phyloP scores from a whole-genome alignment of 2,797 vertebrate species.

The Triplophysa bombifrons region DNA sequence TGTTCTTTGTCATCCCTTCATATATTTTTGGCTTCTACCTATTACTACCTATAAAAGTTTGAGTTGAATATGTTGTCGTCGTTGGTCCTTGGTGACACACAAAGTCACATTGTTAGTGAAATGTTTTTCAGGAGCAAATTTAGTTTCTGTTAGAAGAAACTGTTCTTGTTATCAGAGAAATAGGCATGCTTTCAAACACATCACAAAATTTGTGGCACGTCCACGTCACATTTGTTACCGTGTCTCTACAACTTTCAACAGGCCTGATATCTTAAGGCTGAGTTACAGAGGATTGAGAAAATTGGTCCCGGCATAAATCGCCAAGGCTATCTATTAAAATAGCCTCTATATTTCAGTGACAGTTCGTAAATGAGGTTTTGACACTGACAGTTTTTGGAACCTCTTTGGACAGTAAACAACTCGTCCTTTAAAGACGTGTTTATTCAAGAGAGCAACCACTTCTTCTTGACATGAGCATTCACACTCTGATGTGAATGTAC shows the following conservation, averaged over 20 bases:
- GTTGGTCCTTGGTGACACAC: not conserved
- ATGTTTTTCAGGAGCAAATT: conserved; percentile 4
- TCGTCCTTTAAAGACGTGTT: not conserved
- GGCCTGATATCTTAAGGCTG: conserved; percentile 1
- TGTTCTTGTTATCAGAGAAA: not conserved
- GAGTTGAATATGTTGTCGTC: not conserved
- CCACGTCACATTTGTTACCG: conserved; percentile 4
- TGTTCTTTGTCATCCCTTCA: not conserved
- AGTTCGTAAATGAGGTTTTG: not conserved
- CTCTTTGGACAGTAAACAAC: conserved; percentile 11
- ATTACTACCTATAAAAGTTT: not conserved
- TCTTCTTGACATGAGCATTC: not conserved
- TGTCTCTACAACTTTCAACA: not conserved
- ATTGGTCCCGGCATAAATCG: conserved; percentile 16
- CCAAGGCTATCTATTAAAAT: not conserved
- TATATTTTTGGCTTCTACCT: conserved; percentile 23
- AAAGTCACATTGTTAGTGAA: not conserved
- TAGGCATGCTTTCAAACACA: not conserved
- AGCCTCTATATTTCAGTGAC: conserved; percentile 12
- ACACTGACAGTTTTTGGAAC: conserved; percentile 13
- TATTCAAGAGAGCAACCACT: not conserved
- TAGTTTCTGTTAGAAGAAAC: not conserved
- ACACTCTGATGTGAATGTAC: not conserved
- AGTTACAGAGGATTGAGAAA: conserved; percentile 11
- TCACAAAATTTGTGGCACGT: not conserved